Evolutionary conservation across 2,113 vertebrate species (phyloP).

Genomic region (Telmatochromis brichardi): DNA sequence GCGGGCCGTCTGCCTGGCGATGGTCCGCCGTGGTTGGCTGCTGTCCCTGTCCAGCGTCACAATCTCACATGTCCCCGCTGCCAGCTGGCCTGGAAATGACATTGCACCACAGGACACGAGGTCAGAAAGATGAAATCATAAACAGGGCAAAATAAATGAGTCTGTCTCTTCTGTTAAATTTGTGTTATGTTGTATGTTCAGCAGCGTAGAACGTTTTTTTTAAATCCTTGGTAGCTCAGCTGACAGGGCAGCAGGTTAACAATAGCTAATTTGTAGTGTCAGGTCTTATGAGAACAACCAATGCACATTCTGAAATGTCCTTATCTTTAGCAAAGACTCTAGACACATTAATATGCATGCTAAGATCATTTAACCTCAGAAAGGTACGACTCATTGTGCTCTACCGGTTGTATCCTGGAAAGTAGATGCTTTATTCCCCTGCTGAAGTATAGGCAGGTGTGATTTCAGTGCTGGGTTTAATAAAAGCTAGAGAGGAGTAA

Average conservation of each 20-base stretch:
- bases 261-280: background rate
- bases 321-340: background rate
- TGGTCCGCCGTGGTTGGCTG: slow-evolving; percentile 95
- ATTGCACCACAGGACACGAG: slow-evolving; percentile 53
- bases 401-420: background rate
- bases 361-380: background rate
- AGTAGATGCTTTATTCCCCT: background rate
- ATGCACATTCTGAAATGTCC: background rate
- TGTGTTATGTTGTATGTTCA: background rate
- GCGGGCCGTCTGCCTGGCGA: slow-evolving; percentile 97
- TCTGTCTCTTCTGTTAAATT: background rate
- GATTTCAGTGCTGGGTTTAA: background rate
- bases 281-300: background rate
- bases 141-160: slow-evolving; percentile 29
- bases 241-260: background rate
- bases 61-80: slow-evolving; percentile 96
- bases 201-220: background rate
- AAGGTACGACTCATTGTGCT: background rate
- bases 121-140: slow-evolving; percentile 43
- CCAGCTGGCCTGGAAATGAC: slow-evolving; percentile 89
- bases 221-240: background rate
- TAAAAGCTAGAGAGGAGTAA: background rate
- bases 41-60: slow-evolving; percentile 96
- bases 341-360: background rate
- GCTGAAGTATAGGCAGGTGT: background rate